Evolutionary conservation across 2,797 vertebrate species (phyloP).

Genomic region (Brotula barbata): DNA sequence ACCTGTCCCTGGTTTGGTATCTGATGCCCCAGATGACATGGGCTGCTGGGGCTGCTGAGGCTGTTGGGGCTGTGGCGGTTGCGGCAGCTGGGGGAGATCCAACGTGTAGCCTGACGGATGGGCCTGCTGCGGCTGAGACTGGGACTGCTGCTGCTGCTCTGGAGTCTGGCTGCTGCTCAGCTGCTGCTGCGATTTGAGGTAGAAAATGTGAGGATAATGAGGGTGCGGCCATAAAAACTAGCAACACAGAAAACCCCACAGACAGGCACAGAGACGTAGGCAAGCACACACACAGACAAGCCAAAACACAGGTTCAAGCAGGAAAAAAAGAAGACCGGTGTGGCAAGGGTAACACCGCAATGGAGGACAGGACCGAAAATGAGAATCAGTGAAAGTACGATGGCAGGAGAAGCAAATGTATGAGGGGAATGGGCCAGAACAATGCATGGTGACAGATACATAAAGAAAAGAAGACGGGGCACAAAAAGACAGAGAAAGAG

Average conservation of each 20-base stretch:
- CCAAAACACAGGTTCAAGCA: constrained; percentile 54
- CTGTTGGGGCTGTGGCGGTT: constrained; percentile 67
- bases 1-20: constrained; percentile 77
- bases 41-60: constrained; percentile 61
- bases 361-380: constrained; percentile 29
- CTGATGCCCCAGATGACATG: constrained; percentile 58
- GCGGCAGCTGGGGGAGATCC: constrained; percentile 62
- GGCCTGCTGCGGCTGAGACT: constrained; percentile 50
- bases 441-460: constrained; percentile 33
- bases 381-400: constrained; percentile 39
- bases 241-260: constrained; percentile 76
- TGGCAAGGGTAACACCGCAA: constrained; percentile 34
- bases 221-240: constrained; percentile 81
- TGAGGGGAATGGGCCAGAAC: constrained; percentile 38
- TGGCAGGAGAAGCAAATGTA: constrained; percentile 20
- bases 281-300: constrained; percentile 60
- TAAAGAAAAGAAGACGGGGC: constrained; percentile 45
- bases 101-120: constrained; percentile 58
- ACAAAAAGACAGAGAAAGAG: constrained; percentile 68
- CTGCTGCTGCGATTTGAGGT: constrained; percentile 91
- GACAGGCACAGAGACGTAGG: constrained; percentile 61
- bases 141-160: constrained; percentile 76
- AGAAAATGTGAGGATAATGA: constrained; percentile 93
- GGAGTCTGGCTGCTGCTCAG: constrained; percentile 84
- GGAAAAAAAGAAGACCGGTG: constrained; percentile 47